These are phyloP conservation scores for Limnephilus lunatus DNA, from an alignment of 2,888 invertebrate genomes.

Conservation along the genomic window DNA sequence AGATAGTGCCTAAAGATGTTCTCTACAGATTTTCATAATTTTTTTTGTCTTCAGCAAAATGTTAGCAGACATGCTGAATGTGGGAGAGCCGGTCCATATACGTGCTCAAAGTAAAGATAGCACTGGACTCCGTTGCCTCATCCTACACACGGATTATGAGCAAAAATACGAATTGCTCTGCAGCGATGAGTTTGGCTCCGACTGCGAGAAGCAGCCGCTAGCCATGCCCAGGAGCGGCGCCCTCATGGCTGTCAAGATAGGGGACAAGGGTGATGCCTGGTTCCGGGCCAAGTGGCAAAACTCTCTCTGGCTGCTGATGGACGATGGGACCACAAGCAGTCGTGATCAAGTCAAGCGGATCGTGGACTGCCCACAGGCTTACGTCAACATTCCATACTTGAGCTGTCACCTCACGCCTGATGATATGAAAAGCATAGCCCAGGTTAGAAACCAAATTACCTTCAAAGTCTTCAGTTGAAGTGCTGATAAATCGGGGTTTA, in stretches of 20 bases:
- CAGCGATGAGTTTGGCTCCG: background rate
- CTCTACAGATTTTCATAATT: background rate
- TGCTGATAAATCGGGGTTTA: too few species aligned
- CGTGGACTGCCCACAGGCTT: background rate
- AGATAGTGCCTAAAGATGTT: background rate
- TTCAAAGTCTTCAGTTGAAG: background rate
- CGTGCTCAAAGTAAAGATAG: background rate
- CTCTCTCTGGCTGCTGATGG: constrained; percentile 24
- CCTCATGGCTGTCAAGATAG: background rate
- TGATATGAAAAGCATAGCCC: background rate
- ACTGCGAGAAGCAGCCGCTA: background rate
- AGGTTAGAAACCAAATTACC: background rate
- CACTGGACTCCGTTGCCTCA: background rate
- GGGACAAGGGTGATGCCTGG: background rate
- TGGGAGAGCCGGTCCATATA: background rate
- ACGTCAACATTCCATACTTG: constrained; percentile 18
- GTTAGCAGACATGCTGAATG: background rate
- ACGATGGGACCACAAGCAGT: background rate
- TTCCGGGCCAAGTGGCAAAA: background rate
- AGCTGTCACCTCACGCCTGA: constrained; percentile 13
- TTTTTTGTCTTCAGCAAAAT: background rate
- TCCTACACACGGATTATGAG: background rate
- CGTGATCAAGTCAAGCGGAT: background rate
- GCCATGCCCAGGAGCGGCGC: background rate
- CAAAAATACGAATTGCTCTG: background rate